phyloP scores from a whole-genome alignment of 2,888 invertebrate genomes.

The Tetanocera ferruginea region DNA sequence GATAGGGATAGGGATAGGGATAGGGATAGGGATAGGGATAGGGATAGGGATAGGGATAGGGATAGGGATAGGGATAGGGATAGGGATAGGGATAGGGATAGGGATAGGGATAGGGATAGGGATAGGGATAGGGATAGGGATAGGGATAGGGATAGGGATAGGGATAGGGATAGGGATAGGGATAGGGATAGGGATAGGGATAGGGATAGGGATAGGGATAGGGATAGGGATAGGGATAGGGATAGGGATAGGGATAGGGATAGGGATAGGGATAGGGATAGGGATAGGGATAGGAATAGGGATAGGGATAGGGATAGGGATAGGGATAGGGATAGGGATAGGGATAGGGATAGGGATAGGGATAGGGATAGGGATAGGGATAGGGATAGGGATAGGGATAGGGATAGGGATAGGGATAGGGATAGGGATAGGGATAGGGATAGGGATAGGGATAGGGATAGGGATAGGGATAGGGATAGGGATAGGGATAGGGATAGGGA shows the following conservation, averaged over 20 bases:
- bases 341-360: too few species aligned
- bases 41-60: not conserved
- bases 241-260: too few species aligned
- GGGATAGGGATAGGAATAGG: too few species aligned
- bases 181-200: not conserved
- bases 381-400: not conserved
- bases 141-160: not conserved
- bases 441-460: not conserved
- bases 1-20: too few species aligned
- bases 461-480: not conserved
- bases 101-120: not conserved
- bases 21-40: not conserved
- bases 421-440: not conserved
- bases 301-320: too few species aligned
- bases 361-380: too few species aligned
- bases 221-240: too few species aligned
- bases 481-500: not conserved
- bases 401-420: not conserved
- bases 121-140: not conserved
- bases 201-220: not conserved
- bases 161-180: not conserved
- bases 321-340: too few species aligned
- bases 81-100: not conserved
- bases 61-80: not conserved
- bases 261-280: too few species aligned